Evolutionary conservation across 2,113 vertebrate genomes (phyloP).

Genomic region (Nasalis larvatus): DNA sequence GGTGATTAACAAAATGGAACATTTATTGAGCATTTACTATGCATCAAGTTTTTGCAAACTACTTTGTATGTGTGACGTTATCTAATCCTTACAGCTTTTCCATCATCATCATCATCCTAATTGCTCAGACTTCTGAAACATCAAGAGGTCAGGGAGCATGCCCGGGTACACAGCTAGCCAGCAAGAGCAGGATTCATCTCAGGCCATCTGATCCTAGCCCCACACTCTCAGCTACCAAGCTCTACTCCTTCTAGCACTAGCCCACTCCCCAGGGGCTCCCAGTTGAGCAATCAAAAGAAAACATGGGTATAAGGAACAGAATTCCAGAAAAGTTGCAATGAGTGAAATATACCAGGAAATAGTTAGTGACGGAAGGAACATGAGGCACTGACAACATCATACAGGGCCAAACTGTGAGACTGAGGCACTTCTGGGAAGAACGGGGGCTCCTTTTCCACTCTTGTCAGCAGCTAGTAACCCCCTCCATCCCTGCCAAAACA

Average conservation of each 20-base stretch:
- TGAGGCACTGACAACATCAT: neutral
- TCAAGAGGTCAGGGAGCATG: neutral
- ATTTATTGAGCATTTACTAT: neutral
- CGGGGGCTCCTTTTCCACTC: neutral
- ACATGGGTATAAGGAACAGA: neutral
- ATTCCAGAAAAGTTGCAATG: neutral
- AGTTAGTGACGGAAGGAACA: neutral
- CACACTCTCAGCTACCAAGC: neutral
- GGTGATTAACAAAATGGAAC: neutral
- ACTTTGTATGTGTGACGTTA: neutral
- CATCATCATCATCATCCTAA: neutral
- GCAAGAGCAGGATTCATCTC: neutral
- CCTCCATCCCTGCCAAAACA: neutral
- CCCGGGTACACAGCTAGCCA: accelerated
- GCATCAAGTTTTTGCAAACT: neutral
- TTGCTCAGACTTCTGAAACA: neutral
- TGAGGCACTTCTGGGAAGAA: conserved; percentile 4
- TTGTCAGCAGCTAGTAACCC: conserved; percentile 24
- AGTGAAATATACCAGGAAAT: neutral
- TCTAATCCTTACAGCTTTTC: neutral
- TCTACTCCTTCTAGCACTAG: neutral
- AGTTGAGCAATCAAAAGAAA: neutral
- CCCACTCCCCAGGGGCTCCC: neutral
- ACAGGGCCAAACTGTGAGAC: neutral
- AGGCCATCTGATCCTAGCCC: neutral